Conservation (phyloP, 2,888 invertebrate genomes). For the Yponomeuta sedellus region DNA sequence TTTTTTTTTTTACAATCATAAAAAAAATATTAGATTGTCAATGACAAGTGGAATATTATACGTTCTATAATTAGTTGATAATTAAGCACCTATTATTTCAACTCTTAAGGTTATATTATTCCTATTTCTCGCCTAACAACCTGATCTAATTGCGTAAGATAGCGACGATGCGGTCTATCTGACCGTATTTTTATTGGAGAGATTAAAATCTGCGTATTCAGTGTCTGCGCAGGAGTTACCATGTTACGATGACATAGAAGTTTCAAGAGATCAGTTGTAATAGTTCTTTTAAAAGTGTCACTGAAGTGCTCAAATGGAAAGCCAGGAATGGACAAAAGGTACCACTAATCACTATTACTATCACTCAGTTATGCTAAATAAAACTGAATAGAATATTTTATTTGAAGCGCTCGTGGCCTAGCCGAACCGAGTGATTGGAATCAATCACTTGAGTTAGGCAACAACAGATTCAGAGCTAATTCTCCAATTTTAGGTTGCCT, state of each 20-base stretch:
- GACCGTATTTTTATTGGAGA: background rate
- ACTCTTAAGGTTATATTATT: background rate
- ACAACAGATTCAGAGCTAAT: too few species aligned
- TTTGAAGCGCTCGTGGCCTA: too few species aligned
- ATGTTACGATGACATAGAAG: too few species aligned
- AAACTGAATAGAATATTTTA: too few species aligned
- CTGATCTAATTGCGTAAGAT: background rate
- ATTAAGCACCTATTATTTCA: background rate
- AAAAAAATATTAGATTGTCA: too few species aligned
- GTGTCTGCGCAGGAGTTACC: background rate
- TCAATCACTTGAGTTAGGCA: too few species aligned
- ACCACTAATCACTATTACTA: background rate
- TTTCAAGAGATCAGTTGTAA: too few species aligned
- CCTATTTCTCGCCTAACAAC: background rate
- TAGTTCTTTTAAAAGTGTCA: background rate
- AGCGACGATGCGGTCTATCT: background rate
- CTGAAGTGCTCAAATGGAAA: background rate
- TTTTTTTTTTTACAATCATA: too few species aligned
- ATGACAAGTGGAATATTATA: too few species aligned
- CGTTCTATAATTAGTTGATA: background rate
- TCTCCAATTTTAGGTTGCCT: too few species aligned
- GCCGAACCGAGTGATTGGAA: too few species aligned
- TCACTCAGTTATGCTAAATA: too few species aligned
- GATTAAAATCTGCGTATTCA: background rate
- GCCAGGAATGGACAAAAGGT: background rate